Conservation (phyloP, 1,140 invertebrate species). For the Thrips palmi region DNA sequence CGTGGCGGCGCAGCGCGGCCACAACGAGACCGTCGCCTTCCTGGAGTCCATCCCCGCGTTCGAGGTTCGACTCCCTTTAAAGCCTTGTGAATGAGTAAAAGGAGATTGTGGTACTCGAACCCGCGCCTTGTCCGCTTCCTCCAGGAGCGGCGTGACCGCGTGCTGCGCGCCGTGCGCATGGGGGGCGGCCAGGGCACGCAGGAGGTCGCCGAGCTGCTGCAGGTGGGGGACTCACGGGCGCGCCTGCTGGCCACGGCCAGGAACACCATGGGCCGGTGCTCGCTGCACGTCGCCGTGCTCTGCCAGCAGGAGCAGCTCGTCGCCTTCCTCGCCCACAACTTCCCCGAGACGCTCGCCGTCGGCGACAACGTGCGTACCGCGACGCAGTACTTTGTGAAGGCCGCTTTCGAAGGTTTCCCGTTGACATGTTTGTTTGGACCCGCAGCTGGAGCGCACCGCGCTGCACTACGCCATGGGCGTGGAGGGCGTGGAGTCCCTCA, state of each 20-base stretch:
- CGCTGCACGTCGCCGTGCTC: constrained; percentile 66
- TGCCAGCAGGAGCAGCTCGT: constrained; percentile 61
- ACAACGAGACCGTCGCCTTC: constrained; percentile 41
- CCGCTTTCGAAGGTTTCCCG: not conserved
- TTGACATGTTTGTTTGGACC: too few relatives aligned
- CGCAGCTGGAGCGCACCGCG: constrained; percentile 68
- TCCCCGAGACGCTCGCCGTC: constrained; percentile 48
- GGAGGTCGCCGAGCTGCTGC: constrained; percentile 36
- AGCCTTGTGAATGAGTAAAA: too few relatives aligned
- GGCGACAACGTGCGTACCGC: constrained; percentile 53
- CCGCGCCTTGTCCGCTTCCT: constrained; percentile 7
- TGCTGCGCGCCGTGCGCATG: constrained; percentile 53
- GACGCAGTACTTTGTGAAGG: not conserved
- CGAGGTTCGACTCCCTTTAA: too few relatives aligned
- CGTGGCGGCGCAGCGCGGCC: constrained; percentile 39
- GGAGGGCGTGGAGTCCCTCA: constrained; percentile 59
- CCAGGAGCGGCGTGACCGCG: constrained; percentile 49
- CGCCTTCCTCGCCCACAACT: constrained; percentile 45
- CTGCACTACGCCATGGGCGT: constrained; percentile 82
- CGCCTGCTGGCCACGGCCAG: constrained; percentile 52
- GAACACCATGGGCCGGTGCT: constrained; percentile 41
- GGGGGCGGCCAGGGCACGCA: constrained; percentile 35
- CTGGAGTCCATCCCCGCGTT: constrained; percentile 46
- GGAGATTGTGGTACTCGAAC: not conserved
- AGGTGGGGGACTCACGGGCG: constrained; percentile 35